Percentiles rank a stretch among this genome's conserved stretches.
Evolutionary conservation across 2,797 vertebrate genomes (phyloP).

Genomic region (Monodelphis domestica): DNA sequence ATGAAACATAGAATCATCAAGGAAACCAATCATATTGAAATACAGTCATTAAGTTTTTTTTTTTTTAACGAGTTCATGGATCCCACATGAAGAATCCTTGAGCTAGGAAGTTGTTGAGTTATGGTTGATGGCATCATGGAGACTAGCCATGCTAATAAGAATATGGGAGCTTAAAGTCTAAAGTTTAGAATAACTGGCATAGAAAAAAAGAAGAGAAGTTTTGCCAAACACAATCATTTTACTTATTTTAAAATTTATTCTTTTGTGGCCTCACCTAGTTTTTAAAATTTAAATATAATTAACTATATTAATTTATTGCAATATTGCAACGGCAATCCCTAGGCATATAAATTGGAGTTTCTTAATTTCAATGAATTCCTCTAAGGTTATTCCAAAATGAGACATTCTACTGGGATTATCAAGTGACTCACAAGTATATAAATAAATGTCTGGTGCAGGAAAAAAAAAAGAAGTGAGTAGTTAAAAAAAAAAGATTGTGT

Average conservation of each 20-base stretch:
- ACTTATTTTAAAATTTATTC: neutral
- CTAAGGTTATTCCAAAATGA: neutral
- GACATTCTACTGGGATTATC: neutral
- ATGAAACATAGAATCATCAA: neutral
- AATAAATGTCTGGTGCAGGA: neutral
- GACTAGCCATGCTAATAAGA: neutral
- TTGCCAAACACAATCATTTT: neutral
- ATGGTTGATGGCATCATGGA: neutral
- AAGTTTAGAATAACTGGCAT: neutral
- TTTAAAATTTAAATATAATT: neutral
- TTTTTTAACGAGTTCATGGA: neutral
- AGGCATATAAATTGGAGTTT: neutral
- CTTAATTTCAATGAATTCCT: neutral
- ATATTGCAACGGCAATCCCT: neutral
- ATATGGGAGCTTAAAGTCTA: neutral
- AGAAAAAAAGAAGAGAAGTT: neutral
- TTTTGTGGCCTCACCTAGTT: neutral
- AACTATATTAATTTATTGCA: neutral
- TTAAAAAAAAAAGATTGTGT: neutral
- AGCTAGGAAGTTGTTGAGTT: neutral
- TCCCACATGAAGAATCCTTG: neutral
- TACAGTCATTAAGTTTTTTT: neutral
- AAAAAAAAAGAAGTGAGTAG: neutral
- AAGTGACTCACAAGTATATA: neutral
- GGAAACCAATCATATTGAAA: neutral